A percentile compares a stretch with the other conserved stretches of the same genome.
Conservation (phyloP, 2,888 invertebrate species). For the Drosophila pseudotakahashii region DNA sequence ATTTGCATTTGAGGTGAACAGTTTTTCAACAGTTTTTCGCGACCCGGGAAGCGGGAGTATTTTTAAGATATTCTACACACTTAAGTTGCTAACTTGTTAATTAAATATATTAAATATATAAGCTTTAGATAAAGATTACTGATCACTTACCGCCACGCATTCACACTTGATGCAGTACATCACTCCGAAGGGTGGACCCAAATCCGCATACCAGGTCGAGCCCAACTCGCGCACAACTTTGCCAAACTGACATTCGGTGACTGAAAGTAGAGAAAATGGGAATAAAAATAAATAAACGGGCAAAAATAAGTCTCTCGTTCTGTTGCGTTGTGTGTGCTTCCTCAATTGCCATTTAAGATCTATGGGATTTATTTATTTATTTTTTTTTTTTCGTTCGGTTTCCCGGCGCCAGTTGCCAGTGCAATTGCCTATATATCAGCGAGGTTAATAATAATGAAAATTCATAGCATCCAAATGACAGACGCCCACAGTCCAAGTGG, state of each 20-base stretch:
- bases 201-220: constrained; percentile 95
- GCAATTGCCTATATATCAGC: constrained; percentile 32
- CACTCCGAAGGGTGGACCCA: constrained; percentile 96
- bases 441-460: constrained; percentile 35
- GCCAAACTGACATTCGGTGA: constrained; percentile 96
- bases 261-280: constrained; percentile 73
- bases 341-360: constrained; percentile 45
- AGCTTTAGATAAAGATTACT: no score
- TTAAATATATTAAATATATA: no score
- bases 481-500: constrained; percentile 27
- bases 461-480: constrained; percentile 33
- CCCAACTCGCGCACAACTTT: constrained; percentile 94
- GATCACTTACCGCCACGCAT: constrained; percentile 94
- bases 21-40: background rate
- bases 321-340: constrained; percentile 16
- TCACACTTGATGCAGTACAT: constrained; percentile 98
- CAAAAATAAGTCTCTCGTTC: no score
- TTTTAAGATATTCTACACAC: background rate
- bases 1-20: constrained; percentile 1
- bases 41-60: background rate
- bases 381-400: constrained; percentile 33
- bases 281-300: constrained; percentile 3
- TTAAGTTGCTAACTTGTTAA: background rate
- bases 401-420: constrained; percentile 34
- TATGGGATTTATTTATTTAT: constrained; percentile 8